Base-by-base conservation (phyloP, 2,113 vertebrate genomes). In the Sinosuthora webbiana region DNA sequence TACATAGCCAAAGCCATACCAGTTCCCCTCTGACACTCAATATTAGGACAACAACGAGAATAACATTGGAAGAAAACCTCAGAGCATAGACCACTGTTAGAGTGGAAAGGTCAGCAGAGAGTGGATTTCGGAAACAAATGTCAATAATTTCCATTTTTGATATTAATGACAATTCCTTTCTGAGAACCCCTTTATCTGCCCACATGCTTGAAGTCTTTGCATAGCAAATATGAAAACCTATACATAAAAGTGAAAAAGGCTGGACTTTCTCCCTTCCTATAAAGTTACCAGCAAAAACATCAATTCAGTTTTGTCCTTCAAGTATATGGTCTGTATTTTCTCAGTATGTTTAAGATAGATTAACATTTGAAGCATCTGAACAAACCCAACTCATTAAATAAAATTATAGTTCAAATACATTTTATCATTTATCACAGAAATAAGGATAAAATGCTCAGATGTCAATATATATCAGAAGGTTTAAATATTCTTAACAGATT, bases 101-200 rank as follows among this genome's bases (percentile, higher is more conserved):
- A 83, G 35, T 19, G 31, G 22, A 83, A 92, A 83, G 28, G 22
- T 49, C 25, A 44, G 25, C 19, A 65, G 10, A 56, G 8, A 1
- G 4, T 31, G 45, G 4, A 4, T 83, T 84, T 71, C 0, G 0
- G 20, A 68, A 64, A 67, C 9, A 42, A n/a, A 21, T 55, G 20
- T 14, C 13, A 39, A 24, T 50, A 83, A 42, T 24, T 90, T 27
- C 2, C 10, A 52, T 8, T n/a, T 44, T 23, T 52, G 39, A 10
- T 57, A 50, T 62, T 62, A 42, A 41, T 42, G 15, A 63, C 53
- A 47, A 13, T 74, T 74, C 8, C 30, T 82, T 55, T 83, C n/a
- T 84, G 35, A 85, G 23, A 52, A 23, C 3, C 3, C 20, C 20
- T 50, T 76, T 60, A 31, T 41, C 45, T 89, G 21, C 35, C 25